Evolutionary conservation across 2,888 invertebrate genomes (phyloP).

Genomic region (Ormyrus pomaceus): DNA sequence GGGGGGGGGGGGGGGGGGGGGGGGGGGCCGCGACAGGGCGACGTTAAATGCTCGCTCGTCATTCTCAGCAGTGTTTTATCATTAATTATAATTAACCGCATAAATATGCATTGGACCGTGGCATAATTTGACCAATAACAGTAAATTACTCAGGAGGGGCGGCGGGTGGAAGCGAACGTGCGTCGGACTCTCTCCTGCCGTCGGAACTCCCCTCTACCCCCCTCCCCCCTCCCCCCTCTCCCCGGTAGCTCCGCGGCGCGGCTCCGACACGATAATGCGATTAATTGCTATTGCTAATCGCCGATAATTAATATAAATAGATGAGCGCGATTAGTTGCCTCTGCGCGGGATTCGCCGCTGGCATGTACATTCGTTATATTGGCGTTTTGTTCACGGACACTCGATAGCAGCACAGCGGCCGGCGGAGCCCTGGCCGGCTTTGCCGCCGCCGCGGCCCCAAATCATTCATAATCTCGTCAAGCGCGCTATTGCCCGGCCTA

Average conservation of each 20-base stretch:
- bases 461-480: no score
- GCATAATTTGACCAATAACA: conserved; percentile 75
- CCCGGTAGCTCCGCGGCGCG: conserved; percentile 48
- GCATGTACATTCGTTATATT: conserved; percentile 54
- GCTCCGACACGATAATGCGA: conserved; percentile 72
- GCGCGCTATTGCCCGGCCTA: no score
- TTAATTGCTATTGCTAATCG: conserved; percentile 75
- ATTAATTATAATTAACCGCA: conserved; percentile 75
- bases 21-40: conserved; percentile 31
- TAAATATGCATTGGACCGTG: conserved; percentile 74
- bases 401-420: no score
- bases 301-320: conserved; percentile 76
- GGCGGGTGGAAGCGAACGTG: conserved; percentile 60
- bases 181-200: conserved; percentile 13
- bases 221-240: no score
- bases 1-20: conserved; percentile 23
- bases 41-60: conserved; percentile 66
- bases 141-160: conserved; percentile 72
- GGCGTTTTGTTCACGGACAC: conserved; percentile 33
- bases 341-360: conserved; percentile 53
- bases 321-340: conserved; percentile 73
- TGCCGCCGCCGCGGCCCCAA: no score
- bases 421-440: no score
- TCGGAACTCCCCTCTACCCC: background rate
- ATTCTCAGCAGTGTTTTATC: conserved; percentile 71